Evolutionary conservation across 2,797 vertebrate species (phyloP).

Genomic region (Heliangelus exortis): DNA sequence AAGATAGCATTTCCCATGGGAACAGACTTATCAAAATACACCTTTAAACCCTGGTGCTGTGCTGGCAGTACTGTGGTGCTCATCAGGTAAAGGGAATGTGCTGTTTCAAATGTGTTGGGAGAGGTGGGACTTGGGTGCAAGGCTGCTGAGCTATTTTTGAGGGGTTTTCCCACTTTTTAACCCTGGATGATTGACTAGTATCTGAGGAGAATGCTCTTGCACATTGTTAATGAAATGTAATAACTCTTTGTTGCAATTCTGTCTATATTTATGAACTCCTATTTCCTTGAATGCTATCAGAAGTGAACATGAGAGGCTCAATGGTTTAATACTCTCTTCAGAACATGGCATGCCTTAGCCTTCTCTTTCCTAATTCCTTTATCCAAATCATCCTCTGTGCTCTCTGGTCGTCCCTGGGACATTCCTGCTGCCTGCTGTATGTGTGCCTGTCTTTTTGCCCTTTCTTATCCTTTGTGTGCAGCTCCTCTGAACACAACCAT

Average conservation of each 20-base stretch:
- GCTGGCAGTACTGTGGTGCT: not conserved
- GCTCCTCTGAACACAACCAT: not conserved
- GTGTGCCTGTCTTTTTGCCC: not conserved
- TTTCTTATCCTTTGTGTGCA: not conserved
- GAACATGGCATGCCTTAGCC: not conserved
- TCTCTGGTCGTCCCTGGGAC: not conserved
- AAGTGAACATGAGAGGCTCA: not conserved
- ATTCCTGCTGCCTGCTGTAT: not conserved
- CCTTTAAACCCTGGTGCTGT: not conserved
- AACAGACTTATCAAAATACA: not conserved
- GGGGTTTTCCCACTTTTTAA: not conserved
- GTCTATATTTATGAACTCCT: not conserved
- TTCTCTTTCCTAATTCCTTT: constrained; percentile 5
- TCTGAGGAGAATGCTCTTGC: not conserved
- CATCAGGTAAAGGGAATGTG: not conserved
- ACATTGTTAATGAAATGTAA: not conserved
- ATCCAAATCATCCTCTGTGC: not conserved
- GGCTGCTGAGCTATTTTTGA: not conserved
- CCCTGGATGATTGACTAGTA: not conserved
- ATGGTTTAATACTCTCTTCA: not conserved
- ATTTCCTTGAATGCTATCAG: not conserved
- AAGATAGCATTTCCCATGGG: not conserved
- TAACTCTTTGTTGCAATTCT: not conserved
- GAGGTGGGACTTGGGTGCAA: not conserved
- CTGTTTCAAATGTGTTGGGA: not conserved